Evolutionary conservation across 2,888 invertebrate genomes (phyloP).

Genomic region (Cylloceria caligata): DNA sequence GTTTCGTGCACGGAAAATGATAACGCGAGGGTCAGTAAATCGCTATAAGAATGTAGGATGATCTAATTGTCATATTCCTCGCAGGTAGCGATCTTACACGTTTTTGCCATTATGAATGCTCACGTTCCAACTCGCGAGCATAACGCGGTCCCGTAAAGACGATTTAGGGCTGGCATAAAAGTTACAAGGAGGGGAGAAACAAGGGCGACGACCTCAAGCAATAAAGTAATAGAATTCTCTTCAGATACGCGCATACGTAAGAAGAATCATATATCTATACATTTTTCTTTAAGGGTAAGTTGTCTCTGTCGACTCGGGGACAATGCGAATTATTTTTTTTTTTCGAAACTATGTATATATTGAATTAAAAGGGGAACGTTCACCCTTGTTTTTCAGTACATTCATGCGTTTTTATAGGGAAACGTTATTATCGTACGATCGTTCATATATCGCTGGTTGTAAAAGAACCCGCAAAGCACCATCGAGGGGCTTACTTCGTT

Average conservation of each 20-base stretch:
- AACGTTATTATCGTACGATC: constrained; percentile 26
- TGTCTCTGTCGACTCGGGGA: neutral
- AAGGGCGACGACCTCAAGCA: constrained; percentile 51
- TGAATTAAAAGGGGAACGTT: constrained; percentile 23
- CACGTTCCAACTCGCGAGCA: constrained; percentile 58
- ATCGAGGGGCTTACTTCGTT: constrained; percentile 24
- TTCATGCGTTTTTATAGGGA: constrained; percentile 34
- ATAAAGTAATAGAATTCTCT: constrained; percentile 63
- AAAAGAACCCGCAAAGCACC: constrained; percentile 39
- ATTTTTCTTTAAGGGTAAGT: neutral
- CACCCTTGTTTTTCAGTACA: constrained; percentile 31
- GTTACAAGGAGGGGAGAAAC: constrained; percentile 30
- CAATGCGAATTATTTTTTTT: constrained; percentile 2
- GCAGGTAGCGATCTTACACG: constrained; percentile 31
- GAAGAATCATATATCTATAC: neutral
- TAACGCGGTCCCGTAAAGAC: constrained; percentile 62
- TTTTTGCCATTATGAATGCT: constrained; percentile 61
- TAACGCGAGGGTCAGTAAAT: constrained; percentile 31
- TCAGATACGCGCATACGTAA: constrained; percentile 34
- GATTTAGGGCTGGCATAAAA: constrained; percentile 59
- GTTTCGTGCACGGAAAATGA: constrained; percentile 26
- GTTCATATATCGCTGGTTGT: constrained; percentile 8
- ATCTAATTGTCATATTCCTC: constrained; percentile 57
- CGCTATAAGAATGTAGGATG: constrained; percentile 31
- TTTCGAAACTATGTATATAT: constrained; percentile 14